Base-by-base conservation (phyloP, 2,888 invertebrate genomes). In the Tholera decimalis region DNA sequence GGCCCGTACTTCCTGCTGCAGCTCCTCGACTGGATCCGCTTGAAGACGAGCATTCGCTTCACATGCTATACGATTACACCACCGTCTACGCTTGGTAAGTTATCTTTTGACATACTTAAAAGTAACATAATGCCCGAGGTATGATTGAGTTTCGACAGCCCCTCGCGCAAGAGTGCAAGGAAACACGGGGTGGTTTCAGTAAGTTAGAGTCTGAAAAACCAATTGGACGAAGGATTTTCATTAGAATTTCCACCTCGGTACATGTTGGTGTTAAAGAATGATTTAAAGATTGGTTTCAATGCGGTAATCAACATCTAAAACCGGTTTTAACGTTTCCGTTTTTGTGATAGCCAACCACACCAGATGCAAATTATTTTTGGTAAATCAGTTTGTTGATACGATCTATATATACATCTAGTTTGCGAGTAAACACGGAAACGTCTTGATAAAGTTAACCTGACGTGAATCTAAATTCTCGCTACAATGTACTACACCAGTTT, bases 41-140 rank as follows among this genome's bases (percentile, higher is more conserved):
- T 28, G 98, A 98, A 83, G 98, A 98, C 88, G 98, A 97, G 88
- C 97, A 97, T 83, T 96, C 97, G 62, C 96, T 98, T 77, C 97
- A 98, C 82, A 96, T 98, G 94, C 96, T 99, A 22, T 99, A 99
- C 92, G 98, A 99, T 93, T 98, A 98, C 94, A 96, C 98, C 80
- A 97, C 97, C 83, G 96, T 98, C 80, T 97, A 98, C 88, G 97
- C 97, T 46, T 98, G 98, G 98, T 80, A 53, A 13, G 55, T 11
- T 0, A 28, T 6, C n/a, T 5, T 15, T 9, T 18, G 0, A 46
- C 26, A 5, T 46, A 46, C 26, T 2, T 46, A 15, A 46, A 8
- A 46, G n/a, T 8, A 47, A 46, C 11, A 47, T 0, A 35, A 35
- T 35, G 35, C 4, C 15, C 35, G 13, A 35, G n/a, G n/a, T n/a